A percentile compares a stretch with the other conserved stretches of the same genome.
Evolutionary conservation across 2,888 invertebrate genomes (phyloP).

Genomic region (Globia sparganii): DNA sequence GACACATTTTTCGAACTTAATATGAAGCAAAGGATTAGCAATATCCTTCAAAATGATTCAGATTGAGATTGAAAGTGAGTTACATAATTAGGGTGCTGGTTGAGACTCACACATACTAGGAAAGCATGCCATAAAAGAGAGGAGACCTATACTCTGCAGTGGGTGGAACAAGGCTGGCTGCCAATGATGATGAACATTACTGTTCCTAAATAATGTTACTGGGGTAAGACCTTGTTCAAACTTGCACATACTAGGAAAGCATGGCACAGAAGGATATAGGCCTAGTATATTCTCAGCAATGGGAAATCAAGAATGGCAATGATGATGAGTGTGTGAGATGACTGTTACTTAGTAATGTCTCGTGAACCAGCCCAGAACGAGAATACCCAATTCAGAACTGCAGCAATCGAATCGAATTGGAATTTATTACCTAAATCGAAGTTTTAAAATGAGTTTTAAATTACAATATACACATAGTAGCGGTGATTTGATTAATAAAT

Average conservation of each 20-base stretch:
- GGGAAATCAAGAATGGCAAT: background rate
- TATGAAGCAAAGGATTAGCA: too few relatives aligned
- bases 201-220: background rate
- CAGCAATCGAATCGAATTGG: background rate
- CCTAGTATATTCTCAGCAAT: background rate
- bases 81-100: too few relatives aligned
- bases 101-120: too few relatives aligned
- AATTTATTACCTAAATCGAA: background rate
- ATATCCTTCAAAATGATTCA: too few relatives aligned
- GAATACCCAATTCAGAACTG: background rate
- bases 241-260: background rate
- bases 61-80: too few relatives aligned
- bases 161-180: background rate
- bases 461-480: background rate
- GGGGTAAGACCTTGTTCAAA: background rate
- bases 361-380: background rate
- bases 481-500: background rate
- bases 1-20: background rate
- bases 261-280: background rate
- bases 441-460: background rate
- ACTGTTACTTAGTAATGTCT: background rate
- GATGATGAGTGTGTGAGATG: background rate
- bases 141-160: too few relatives aligned
- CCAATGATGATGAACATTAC: background rate
- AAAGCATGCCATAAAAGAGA: background rate